Percentiles rank a stretch among this genome's conserved stretches.
phyloP scores from a whole-genome alignment of 2,113 vertebrate genomes.

The Pelusios castaneus region DNA sequence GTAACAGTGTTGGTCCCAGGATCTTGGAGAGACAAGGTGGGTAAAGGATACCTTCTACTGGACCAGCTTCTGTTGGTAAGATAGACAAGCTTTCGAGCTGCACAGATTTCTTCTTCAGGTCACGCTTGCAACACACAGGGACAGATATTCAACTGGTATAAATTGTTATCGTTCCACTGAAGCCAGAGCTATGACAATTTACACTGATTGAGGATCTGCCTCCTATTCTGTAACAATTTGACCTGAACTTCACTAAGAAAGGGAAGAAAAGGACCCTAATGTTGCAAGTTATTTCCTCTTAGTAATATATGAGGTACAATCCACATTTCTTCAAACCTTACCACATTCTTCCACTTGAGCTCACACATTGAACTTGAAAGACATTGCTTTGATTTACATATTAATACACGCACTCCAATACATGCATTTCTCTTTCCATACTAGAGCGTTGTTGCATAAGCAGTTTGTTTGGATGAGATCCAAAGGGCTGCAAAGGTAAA shows the following conservation, averaged over 20 bases:
- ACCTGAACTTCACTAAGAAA: neutral
- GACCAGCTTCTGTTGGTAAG: neutral
- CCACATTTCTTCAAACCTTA: neutral
- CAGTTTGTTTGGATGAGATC: neutral
- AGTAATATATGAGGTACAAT: neutral
- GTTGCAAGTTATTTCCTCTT: neutral
- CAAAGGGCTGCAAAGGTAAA: neutral
- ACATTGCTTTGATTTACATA: neutral
- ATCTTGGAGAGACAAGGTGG: neutral
- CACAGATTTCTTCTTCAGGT: neutral
- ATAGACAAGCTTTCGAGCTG: neutral
- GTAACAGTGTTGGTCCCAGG: neutral
- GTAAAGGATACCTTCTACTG: neutral
- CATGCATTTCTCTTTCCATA: neutral
- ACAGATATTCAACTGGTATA: neutral
- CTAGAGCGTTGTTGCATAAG: neutral
- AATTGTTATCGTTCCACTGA: neutral
- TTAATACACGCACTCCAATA: fast-evolving
- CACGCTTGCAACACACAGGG: neutral
- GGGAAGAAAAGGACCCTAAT: neutral
- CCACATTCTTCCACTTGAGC: neutral
- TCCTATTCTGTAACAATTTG: neutral
- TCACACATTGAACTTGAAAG: neutral
- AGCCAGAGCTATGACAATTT: neutral
- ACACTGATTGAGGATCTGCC: neutral